Evolutionary conservation across 2,113 vertebrate species (phyloP).

Genomic region (Bos javanicus): DNA sequence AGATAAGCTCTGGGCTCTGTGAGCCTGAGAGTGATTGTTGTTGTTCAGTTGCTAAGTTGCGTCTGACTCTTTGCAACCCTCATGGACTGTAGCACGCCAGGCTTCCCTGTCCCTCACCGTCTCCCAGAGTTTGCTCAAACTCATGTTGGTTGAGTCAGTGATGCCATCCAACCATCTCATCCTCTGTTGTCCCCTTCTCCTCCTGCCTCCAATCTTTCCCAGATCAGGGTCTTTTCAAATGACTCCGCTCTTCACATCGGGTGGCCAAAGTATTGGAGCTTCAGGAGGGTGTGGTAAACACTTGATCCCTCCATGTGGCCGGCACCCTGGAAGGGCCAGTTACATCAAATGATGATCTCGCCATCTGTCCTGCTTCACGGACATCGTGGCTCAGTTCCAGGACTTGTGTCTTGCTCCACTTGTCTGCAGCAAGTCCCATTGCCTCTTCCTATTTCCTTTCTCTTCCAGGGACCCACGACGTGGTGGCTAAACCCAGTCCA

Average conservation of each 20-base stretch:
- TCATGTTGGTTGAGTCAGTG: neutral
- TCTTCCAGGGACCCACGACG: conserved; percentile 68
- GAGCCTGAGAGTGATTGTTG: neutral
- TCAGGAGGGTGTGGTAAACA: neutral
- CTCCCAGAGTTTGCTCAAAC: neutral
- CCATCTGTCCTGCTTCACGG: rapidly evolving
- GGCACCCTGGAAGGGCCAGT: neutral
- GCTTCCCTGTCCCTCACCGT: neutral
- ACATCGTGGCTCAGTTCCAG: rapidly evolving
- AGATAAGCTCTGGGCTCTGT: neutral
- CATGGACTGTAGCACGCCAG: neutral
- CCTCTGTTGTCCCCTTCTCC: neutral
- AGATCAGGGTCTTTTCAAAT: neutral
- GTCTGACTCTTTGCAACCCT: neutral
- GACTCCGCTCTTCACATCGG: neutral
- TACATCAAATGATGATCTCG: neutral
- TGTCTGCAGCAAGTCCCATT: neutral
- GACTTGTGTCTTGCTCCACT: neutral
- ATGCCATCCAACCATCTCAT: neutral
- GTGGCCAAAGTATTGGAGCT: neutral
- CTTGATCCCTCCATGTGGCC: neutral
- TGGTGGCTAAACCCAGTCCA: conserved; percentile 35
- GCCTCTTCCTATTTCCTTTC: conserved; percentile 46
- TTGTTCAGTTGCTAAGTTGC: neutral
- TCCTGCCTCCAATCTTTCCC: neutral